phyloP scores from a whole-genome alignment of 2,888 invertebrate genomes.

The Gerris lacustris region DNA sequence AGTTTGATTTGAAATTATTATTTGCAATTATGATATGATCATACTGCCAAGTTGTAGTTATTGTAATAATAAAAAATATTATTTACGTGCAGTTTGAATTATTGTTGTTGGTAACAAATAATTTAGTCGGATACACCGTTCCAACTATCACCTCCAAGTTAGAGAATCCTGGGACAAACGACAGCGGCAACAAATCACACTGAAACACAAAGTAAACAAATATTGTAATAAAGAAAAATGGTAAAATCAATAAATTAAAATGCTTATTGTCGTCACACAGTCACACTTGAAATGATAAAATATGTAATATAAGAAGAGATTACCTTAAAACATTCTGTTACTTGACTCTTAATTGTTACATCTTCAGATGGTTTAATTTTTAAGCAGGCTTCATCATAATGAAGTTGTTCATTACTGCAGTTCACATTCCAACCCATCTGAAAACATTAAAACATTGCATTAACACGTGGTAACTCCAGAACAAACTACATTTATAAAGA shows the following conservation, averaged over 20 bases:
- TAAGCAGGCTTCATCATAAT: neutral
- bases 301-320: neutral
- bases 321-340: neutral
- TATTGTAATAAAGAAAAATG: neutral
- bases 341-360: neutral
- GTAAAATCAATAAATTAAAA: neutral
- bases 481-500: no score
- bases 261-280: neutral
- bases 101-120: neutral
- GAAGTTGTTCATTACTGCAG: neutral
- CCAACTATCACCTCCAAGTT: neutral
- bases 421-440: neutral
- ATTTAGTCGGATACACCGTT: neutral
- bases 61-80: neutral
- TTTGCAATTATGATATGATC: no score
- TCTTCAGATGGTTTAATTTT: neutral
- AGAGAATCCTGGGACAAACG: neutral
- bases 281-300: neutral
- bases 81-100: neutral
- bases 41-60: neutral
- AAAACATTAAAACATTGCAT: no score
- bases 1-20: no score
- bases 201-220: neutral
- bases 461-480: no score
- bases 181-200: neutral